Base-by-base conservation (phyloP, 2,113 vertebrate genomes). In the Lepisosteus oculatus region DNA sequence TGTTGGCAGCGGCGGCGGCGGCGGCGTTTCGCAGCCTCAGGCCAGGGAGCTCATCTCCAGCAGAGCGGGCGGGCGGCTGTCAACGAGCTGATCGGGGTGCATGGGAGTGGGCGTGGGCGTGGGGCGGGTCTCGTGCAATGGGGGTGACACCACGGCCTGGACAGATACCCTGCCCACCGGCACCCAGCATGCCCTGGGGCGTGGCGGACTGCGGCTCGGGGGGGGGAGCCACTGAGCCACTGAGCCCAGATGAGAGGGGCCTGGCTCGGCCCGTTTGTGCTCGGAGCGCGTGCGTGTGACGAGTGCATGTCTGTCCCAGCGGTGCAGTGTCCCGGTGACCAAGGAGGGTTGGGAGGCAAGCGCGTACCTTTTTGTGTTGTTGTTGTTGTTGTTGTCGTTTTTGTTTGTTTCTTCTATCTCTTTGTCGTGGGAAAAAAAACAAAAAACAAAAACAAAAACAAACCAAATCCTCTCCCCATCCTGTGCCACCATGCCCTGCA, bases 401-500 rank as follows among this genome's bases (percentile, higher is more conserved):
- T 61, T 6, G 13, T 63, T 41, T 64, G 43, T 74, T 62, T n/a
- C 55, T 47, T 66, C 47, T 65, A 51, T 70, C 61, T 74, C 73
- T 70, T 70, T 67, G 45, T 67, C 64, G 56, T 62, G 29, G 71
- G 56, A 63, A 77, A 70, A 78, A 77, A 74, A 70, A 63, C 57
- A 55, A 12, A 51, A 56, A 51, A 51, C 5, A 6, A 1, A 51
- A 51, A 64, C 3, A 64, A 15, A 9, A 64, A 8, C 6, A 68
- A 68, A 67, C 47, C 51, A 68, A 68, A 51, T n/a, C 15, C 67
- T 68, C 67, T 55, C 14, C 55, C 55, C 67, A 7, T 29, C 47
- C 47, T 44, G 43, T 56, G 47, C 67, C 67, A 9, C 8, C n/a
- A 43, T 84, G 82, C 80, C 83, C 56, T 54, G 81, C 76, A 65